Base-by-base conservation (phyloP, 2,113 vertebrate genomes). In the Glareola pratincola region DNA sequence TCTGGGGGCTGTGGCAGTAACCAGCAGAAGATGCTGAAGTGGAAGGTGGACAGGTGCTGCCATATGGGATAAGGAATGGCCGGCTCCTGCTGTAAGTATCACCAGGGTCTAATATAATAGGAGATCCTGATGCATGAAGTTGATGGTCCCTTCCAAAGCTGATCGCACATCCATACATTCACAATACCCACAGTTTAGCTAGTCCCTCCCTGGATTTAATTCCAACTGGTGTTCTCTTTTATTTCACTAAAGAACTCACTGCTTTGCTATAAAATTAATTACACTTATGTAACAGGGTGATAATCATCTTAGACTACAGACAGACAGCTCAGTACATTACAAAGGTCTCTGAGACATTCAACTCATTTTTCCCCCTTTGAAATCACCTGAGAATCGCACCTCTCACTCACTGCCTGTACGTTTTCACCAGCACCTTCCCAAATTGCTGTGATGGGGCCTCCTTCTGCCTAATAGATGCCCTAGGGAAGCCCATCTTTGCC, bases 401-500 rank as follows among this genome's bases (percentile, higher is more conserved):
- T 64, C 26, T 21, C 22, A 19, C n/a, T 20, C 53, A 29, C 53
- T 83, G 83, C 47, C 75, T 24, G 41, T 23, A 15, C 3, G 13
- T 24, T 91, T 72, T 79, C 77, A 18, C 8, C 11, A 29, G 26
- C 85, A 81, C 37, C 71, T 57, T 57, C 72, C 68, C 4, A 2
- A 56, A 54, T 5, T 22, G 45, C 39, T 32, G 23, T 0, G 0
- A 26, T 53, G 45, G 10, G 12, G 16, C 9, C 37, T 67, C 30
- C 24, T 67, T 29, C 60, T 84, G 41, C 67, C 54, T 36, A 47
- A 6, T 32, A 37, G 71, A 12, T 41, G 41, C 27, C 63, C 68
- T 63, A 34, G 34, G 72, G 15, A 36, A 77, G 24, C 24, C 75
- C 66, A 36, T 2, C 34, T 6, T 13, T 8, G 14, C 64, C 37